Evolutionary conservation across 92 coral and sea anemone species (phyloP), one percentile per base, ranked within the genome.

Genomic region (Metridium senile): DNA sequence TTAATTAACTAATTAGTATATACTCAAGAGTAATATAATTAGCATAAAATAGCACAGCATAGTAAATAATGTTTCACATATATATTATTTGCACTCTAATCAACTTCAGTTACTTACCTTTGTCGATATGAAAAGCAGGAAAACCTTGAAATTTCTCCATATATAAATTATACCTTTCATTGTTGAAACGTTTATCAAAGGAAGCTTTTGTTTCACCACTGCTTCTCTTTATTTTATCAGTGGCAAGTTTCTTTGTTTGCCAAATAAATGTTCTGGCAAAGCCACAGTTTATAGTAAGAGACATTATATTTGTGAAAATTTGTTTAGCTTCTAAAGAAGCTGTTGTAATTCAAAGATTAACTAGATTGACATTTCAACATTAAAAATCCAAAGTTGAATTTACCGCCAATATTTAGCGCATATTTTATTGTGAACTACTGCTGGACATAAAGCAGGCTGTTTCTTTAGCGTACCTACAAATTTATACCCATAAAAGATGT

Each of bases 111-210:
- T 54, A 17, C 66, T 17, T 78, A 78, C 75, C 62, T 78, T 61
- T 78, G 28, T 71, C 72, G 19, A 78, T 71, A 26, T 67, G 47
- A 33, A 66, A 78, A 66, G 56, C 74, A 9, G 82, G 75, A 65
- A 49, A 78, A 25, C 49, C 74, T 62, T 78, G 34, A 20, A 67
- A 67, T 18, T 46, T 31, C 3, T 78, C 23, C 66, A 53, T 51
- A 56, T 78, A 78, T 20, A 78, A 33, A 17, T 62, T 43, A 46
- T 78, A 13, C 45, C 75, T 78, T 51, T 66, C 68, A 20, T 51
- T 25, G 23, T 13, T 49, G 20, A 67, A 43, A 0, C 75, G 62
- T 26, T 62, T 45, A 9, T 78, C 53, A 33, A 13, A 66, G 11
- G 66, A 2, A 9, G 31, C 30, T 18, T 30, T 71, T 51, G 82